phyloP scores from a whole-genome alignment of 2,797 vertebrate species.

The Acrocephalus scirpaceus region DNA sequence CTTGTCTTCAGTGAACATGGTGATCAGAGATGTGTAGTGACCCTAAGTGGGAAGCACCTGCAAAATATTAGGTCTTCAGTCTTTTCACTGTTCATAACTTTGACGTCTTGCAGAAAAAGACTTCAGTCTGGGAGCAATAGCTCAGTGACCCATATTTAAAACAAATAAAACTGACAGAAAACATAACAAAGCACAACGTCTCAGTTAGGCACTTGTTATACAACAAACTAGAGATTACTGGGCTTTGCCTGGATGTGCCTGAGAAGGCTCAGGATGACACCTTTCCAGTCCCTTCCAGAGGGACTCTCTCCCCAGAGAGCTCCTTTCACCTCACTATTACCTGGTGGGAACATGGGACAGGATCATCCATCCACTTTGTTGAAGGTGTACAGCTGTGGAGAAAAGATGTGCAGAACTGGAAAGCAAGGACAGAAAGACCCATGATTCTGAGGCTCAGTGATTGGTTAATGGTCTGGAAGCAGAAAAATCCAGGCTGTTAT shows the following conservation, averaged over 20 bases:
- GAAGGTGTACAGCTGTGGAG: background rate
- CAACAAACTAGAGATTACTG: background rate
- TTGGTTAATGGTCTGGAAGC: background rate
- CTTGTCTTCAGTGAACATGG: background rate
- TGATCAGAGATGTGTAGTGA: background rate
- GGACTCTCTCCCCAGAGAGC: too few species aligned
- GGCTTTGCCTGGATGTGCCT: fast-evolving
- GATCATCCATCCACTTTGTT: background rate
- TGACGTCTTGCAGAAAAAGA: background rate
- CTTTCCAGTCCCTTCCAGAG: background rate
- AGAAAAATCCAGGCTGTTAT: background rate
- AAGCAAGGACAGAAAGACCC: background rate
- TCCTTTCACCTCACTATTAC: background rate
- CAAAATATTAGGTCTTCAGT: background rate
- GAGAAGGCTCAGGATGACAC: background rate
- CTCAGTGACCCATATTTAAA: background rate
- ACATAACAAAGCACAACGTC: background rate
- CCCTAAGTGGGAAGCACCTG: background rate
- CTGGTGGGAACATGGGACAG: background rate
- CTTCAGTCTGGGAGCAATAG: background rate
- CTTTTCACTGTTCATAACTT: background rate
- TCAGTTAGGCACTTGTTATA: background rate
- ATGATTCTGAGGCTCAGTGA: background rate
- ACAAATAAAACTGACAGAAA: background rate
- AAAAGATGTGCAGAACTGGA: background rate